Evolutionary conservation across 2,888 invertebrate species (phyloP), one percentile per base, ranked within the genome.

Genomic region (Serrognathus titanus): DNA sequence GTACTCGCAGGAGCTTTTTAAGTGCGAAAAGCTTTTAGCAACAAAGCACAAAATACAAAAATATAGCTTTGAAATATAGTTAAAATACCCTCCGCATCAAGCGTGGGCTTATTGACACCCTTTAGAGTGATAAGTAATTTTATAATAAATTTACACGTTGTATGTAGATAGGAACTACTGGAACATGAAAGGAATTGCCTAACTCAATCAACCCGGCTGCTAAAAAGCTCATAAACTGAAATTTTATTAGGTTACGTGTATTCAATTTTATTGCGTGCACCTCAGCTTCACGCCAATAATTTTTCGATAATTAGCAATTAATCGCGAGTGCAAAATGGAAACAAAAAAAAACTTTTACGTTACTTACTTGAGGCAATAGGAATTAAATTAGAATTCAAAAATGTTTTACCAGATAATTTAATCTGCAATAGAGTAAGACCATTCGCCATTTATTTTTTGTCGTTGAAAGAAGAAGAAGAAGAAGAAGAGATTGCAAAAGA

Each of bases 81-180:
- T 66, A 65, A 62, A 63, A 63, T 63, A 59, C 53, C 53, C 56
- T 53, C 48, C 57, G 57, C 59, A 68, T 63, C 65, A 71, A 72
- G 71, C 71, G 71, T 71, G 66, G 67, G 67, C 67, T 71, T 73
- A 72, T 67, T 63, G 69, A 66, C 71, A 67, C 69, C 72, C 71
- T 71, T 69, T 72, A 69, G 71, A 53, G 56, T 47, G 57, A 69
- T 69, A 70, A 66, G 63, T 72, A 73, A 74, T 73, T 71, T 71
- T 68, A 72, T 74, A 73, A 73, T 70, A 71, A 71, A 70, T 72
- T 70, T 71, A 71, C 69, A 65, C 67, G 70, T 71, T 71, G 69
- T 69, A 70, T 70, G 70, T 68, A 70, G 71, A 69, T 68, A 66
- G 70, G 65, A 68, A 72, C 66, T 71, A 68, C 66, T 68, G 62